Conservation (phyloP, 2,113 vertebrate genomes). For the Embiotoca jacksoni region DNA sequence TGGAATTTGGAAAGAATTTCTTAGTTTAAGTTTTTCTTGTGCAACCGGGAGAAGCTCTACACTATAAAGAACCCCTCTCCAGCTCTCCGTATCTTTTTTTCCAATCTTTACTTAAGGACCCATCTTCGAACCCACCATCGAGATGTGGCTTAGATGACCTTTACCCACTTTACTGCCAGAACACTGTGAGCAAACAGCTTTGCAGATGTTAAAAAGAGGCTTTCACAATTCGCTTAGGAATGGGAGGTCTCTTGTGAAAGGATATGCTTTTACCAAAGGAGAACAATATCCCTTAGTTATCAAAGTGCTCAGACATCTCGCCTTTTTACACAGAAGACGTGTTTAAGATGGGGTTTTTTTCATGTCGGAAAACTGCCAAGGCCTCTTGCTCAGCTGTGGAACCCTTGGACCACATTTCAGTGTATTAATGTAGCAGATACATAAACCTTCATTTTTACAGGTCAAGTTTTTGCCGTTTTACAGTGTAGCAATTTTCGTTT, state of each 20-base stretch:
- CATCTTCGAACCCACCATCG: neutral
- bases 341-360: slow-evolving; percentile 8
- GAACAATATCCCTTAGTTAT: slow-evolving; percentile 60
- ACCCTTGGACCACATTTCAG: slow-evolving; percentile 47
- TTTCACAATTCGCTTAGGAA: slow-evolving; percentile 48
- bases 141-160: slow-evolving; percentile 64
- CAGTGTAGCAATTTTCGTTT: neutral
- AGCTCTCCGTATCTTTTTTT: slow-evolving; percentile 4
- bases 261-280: slow-evolving; percentile 66
- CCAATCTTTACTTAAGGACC: slow-evolving; percentile 23
- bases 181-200: slow-evolving; percentile 37
- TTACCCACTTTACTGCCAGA: slow-evolving; percentile 39
- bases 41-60: slow-evolving; percentile 15
- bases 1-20: slow-evolving; percentile 22
- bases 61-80: slow-evolving; percentile 23
- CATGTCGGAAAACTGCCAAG: slow-evolving; percentile 70
- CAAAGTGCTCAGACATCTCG: slow-evolving; percentile 58
- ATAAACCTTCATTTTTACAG: slow-evolving; percentile 6
- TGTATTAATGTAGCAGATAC: slow-evolving; percentile 2
- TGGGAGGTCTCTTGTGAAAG: slow-evolving; percentile 59
- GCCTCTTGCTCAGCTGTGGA: slow-evolving; percentile 57
- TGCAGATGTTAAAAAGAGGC: slow-evolving; percentile 50
- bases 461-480: slow-evolving; percentile 33
- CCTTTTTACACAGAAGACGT: slow-evolving; percentile 14
- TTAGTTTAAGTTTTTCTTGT: slow-evolving; percentile 3